A percentile compares a stretch with the other conserved stretches of the same genome.
Conservation (phyloP, 64 coral and sea anemone species). For the Dendronephthya gigantea region DNA sequence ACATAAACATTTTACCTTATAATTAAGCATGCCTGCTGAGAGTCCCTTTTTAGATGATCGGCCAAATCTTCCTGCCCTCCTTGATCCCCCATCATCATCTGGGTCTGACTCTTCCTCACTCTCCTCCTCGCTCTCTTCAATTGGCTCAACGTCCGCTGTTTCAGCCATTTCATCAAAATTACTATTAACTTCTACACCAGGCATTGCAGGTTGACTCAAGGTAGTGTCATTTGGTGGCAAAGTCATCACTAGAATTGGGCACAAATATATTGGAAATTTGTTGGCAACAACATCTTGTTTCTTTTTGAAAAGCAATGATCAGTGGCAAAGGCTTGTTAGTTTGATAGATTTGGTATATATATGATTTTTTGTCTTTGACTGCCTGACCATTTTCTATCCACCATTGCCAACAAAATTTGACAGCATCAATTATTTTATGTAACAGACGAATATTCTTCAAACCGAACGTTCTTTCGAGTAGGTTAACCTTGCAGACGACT, state of each 20-base stretch:
- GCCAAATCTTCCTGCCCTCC: conserved; percentile 36
- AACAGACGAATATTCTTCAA: too few relatives aligned
- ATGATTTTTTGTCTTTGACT: too few relatives aligned
- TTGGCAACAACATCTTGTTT: too few relatives aligned
- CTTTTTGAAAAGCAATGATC: too few relatives aligned
- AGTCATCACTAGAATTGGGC: not conserved
- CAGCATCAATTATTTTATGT: too few relatives aligned
- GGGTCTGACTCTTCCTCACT: conserved; percentile 42
- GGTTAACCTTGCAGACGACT: too few relatives aligned
- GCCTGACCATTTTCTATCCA: too few relatives aligned
- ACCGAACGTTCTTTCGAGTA: too few relatives aligned
- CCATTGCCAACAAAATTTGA: too few relatives aligned
- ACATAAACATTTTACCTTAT: not conserved
- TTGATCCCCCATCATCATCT: conserved; percentile 38
- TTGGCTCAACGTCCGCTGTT: not conserved
- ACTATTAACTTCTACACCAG: not conserved
- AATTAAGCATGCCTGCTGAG: not conserved
- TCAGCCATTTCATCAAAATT: not conserved
- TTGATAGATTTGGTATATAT: not conserved
- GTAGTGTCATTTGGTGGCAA: not conserved
- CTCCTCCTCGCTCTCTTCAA: conserved; percentile 48
- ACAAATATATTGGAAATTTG: too few relatives aligned
- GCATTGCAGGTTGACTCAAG: not conserved
- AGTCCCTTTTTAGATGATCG: conserved; percentile 24
- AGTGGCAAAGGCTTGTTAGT: too few relatives aligned